Base-by-base conservation (phyloP, 2,113 vertebrate genomes). In the Lycocorax pyrrhopterus region DNA sequence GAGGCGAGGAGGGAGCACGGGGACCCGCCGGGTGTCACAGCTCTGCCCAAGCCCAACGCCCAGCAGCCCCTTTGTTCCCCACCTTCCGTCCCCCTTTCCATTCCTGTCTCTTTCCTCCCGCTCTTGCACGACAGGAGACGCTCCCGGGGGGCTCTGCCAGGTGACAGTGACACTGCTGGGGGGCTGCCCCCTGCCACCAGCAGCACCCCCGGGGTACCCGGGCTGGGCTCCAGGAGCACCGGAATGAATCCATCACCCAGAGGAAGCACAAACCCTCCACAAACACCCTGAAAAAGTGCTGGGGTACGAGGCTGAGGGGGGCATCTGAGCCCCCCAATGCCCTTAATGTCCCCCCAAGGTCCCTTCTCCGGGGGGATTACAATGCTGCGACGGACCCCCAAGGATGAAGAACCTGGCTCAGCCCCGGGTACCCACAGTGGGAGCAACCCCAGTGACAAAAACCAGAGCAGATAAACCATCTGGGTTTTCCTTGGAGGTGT, bases 311-410 rank as follows among this genome's bases (percentile, higher is more conserved):
- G 13, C 53, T 1, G 4, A 46, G 55, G 20, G 71, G 27, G 13
- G 1, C 1, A 0, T 8, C 23, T 18, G 64, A 74, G 14, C 12
- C 44, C 69, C 87, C 4, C 5, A 0, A 0, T 9, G 27, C 51
- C 23, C 39, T 32, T 15, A 52, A 60, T 13, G 17, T 64, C 15
- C 26, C 56, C 44, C n/a, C 3, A 0, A 23, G 35, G 29, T 66
- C 46, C 51, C 47, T 93, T 68, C 47, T 20, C 52, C 30, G 7
- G 14, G 27, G 37, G 33, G 37, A 6, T 30, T 55, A 9, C 0
- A 1, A 27, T 4, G 66, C 84, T 39, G 43, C n/a, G 22, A 15
- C 1, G 13, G 10, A 41, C 10, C 41, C 16, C 7, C 2, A 1
- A 29, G 51, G 56, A 19, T n/a, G 32, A n/a, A 59, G 58, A 17